These are phyloP conservation scores for Gibbula magus DNA, from an alignment of 2,888 invertebrate species.

Conservation along the genomic window DNA sequence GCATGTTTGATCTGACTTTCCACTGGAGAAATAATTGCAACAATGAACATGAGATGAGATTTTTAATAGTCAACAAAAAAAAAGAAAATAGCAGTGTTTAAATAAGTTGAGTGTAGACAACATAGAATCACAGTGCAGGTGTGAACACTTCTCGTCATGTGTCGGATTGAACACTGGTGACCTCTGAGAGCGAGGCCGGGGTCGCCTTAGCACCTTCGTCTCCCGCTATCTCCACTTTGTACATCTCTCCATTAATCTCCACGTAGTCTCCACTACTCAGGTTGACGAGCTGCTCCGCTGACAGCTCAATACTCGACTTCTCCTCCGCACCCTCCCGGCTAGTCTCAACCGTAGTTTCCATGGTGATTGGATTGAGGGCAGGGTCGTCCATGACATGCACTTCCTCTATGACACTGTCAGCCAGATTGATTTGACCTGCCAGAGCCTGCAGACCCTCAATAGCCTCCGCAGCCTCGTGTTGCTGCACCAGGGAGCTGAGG, in stretches of 20 bases:
- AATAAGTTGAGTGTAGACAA: too few species aligned
- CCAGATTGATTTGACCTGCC: slow-evolving; percentile 61
- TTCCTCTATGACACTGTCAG: slow-evolving; percentile 40
- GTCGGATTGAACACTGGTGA: too few species aligned
- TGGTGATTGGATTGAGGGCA: not conserved
- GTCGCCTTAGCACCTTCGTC: slow-evolving; percentile 5
- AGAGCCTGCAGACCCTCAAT: slow-evolving; percentile 70
- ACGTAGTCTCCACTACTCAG: slow-evolving; percentile 70
- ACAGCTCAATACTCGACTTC: slow-evolving; percentile 58
- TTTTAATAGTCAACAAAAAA: too few species aligned
- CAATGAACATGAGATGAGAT: too few species aligned
- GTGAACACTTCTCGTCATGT: too few species aligned
- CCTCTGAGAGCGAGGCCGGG: not conserved
- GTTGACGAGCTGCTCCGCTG: slow-evolving; percentile 66
- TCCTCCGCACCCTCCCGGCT: slow-evolving; percentile 26
- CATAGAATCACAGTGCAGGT: too few species aligned
- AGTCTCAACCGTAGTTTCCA: not conserved
- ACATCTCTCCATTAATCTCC: slow-evolving; percentile 72
- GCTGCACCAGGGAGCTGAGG: slow-evolving; percentile 23
- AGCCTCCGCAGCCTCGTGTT: slow-evolving; percentile 67
- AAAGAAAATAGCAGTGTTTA: too few species aligned
- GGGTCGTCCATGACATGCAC: slow-evolving; percentile 7
- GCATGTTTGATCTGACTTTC: too few species aligned
- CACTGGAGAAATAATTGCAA: too few species aligned
- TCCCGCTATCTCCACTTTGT: slow-evolving; percentile 61